These are phyloP conservation scores for Chloropsis cyanopogon DNA, from an alignment of 2,113 vertebrate genomes.

Conservation along the genomic window DNA sequence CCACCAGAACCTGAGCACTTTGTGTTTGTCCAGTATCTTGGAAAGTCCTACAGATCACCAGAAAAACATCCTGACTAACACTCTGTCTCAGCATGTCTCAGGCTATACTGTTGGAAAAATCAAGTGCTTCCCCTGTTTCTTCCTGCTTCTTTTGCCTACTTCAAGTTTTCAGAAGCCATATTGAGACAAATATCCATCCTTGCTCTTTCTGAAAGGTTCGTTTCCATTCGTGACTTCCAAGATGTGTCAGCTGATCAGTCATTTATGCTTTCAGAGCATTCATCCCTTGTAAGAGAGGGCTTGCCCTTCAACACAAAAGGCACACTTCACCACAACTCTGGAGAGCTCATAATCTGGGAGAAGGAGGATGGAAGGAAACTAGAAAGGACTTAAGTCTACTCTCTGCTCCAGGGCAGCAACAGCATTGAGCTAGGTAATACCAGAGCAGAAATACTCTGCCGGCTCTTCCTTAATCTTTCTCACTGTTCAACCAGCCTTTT, in stretches of 20 bases:
- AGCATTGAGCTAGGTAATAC: not conserved
- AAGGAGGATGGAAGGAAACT: not conserved
- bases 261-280: not conserved
- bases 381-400: not conserved
- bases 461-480: not conserved
- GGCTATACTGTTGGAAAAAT: not conserved
- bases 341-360: not conserved
- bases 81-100: not conserved
- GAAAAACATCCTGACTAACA: not conserved
- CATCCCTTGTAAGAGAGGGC: not conserved
- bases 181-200: accelerated
- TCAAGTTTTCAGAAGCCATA: not conserved
- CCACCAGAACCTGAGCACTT: not conserved
- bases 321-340: not conserved
- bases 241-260: not conserved
- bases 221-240: not conserved
- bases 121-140: not conserved
- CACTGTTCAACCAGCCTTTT: not conserved
- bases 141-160: not conserved
- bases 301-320: not conserved
- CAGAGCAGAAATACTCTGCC: not conserved
- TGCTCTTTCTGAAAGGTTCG: not conserved
- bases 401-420: not conserved
- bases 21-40: not conserved
- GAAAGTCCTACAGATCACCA: not conserved